Evolutionary conservation across 2,797 vertebrate genomes (phyloP), one percentile per base, ranked within the genome.

Genomic region (Lepilemur septentrionalis): DNA sequence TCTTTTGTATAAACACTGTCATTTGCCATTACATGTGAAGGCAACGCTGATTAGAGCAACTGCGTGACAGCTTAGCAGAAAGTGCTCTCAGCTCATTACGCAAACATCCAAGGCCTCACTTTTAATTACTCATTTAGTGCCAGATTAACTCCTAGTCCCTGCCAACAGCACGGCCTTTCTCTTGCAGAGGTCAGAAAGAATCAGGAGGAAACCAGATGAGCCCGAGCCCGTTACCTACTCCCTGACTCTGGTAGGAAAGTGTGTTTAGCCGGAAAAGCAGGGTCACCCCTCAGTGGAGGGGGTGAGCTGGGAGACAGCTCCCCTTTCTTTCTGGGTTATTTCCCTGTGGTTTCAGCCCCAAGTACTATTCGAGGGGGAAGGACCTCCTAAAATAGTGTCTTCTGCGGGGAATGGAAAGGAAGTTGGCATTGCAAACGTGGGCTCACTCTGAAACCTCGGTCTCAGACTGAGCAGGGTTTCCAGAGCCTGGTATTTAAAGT

Each of bases 91-190:
- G 98, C 98, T 99, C 98, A 93, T 99, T 99, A 99, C 97, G 98
- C 98, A 99, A 99, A 99, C 99, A 99, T 98, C 99, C 99, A 99
- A 99, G 97, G 98, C 96, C 98, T 99, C 99, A 98, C 98, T 98
- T 99, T 98, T 99, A 99, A 99, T 99, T 99, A 99, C 98, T 99
- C 98, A 97, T 92, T 98, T 98, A 98, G 98, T 98, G 98, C 98
- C 97, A 97, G 98, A 98, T 98, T 98, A 98, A 98, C 97, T 98
- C 98, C 98, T 97, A 96, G 98, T 97, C 96, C 98, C 98, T 98
- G 98, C 99, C 99, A 98, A 98, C 98, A 96, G 97, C 76, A 65
- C 96, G 98, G 98, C 98, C 98, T 98, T 97, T 97, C 91, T 97
- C 96, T 95, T 25, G 48, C 57, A 97, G 97, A 97, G 99, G 98